Evolutionary conservation across 2,113 vertebrate species (phyloP), one percentile per base, ranked within the genome.

Genomic region (Sylvilagus bachmani): DNA sequence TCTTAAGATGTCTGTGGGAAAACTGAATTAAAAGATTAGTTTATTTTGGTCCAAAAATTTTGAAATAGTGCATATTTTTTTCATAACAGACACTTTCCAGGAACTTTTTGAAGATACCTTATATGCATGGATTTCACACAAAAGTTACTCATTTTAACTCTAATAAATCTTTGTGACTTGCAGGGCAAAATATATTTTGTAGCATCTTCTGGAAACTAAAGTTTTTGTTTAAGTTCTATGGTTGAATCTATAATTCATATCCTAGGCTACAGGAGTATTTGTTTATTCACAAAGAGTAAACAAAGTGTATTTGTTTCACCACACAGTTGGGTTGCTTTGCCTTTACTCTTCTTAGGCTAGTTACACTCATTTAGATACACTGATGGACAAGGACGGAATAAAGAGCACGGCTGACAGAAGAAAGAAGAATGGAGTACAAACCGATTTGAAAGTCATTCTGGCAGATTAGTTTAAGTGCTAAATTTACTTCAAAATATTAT

Each of bases 401-500:
- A 89, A 86, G 17, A 49, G 13, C 55, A 88, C 36, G 86, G n/a
- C 6, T 58, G 38, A 62, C 10, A 0, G 58, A 67, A 62, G 71
- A 31, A 69, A 36, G 77, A 90, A 92, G n/a, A 75, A 83, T 55
- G 25, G 16, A 89, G 38, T 36, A 80, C 6, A 80, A 88, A 80
- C 51, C 55, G 83, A 84, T 38, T 69, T 91, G 66, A 84, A 93
- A 95, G 74, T 58, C 29, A 86, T 31, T 53, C 74, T 83, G 36
- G 70, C 51, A 83, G 11, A 78, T 53, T 74, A 44, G 19, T 78
- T 82, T 73, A 89, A 84, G 61, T 8, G 94, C 13, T 91, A 82
- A 75, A 61, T 90, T 81, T 83, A 92, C 67, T 83, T 86, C 77
- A 86, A 91, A 62, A 51, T 86, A 90, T 75, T 66, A 70, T 70